Evolutionary conservation across 2,888 invertebrate species (phyloP).

Genomic region (Drosophila quasianomalipes): DNA sequence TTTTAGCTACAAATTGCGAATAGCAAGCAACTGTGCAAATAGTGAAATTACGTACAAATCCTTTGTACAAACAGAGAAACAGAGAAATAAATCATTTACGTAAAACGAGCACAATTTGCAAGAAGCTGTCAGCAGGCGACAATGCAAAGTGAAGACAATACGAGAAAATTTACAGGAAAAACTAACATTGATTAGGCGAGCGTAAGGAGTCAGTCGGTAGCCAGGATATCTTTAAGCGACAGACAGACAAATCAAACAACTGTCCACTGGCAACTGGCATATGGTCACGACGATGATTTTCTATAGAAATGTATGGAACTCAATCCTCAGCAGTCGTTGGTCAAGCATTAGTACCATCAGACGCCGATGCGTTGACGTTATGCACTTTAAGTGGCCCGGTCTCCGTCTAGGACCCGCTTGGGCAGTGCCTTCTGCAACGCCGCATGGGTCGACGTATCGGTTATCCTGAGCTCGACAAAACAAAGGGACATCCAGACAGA

Average conservation of each 20-base stretch:
- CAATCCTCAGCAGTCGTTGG: conserved; percentile 48
- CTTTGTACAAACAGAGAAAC: conserved; percentile 35
- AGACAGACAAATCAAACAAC: conserved; percentile 66
- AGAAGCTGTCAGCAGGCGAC: conserved; percentile 52
- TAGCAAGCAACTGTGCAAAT: conserved; percentile 54
- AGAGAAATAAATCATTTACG: conserved; percentile 55
- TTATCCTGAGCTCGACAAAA: conserved; percentile 33
- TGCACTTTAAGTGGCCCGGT: conserved; percentile 61
- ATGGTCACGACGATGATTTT: conserved; percentile 55
- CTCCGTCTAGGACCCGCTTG: conserved; percentile 12
- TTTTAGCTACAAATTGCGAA: conserved; percentile 26
- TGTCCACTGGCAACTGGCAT: conserved; percentile 58
- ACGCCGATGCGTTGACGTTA: conserved; percentile 34
- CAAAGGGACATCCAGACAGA: conserved; percentile 21
- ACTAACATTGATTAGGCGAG: conserved; percentile 61
- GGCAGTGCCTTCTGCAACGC: conserved; percentile 71
- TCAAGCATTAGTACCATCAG: conserved; percentile 64
- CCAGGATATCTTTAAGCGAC: conserved; percentile 40
- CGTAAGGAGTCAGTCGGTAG: conserved; percentile 60
- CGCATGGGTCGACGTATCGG: conserved; percentile 58
- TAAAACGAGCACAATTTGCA: conserved; percentile 56
- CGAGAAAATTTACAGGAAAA: conserved; percentile 43
- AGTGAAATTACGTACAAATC: conserved; percentile 40
- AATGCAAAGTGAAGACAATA: conserved; percentile 42
- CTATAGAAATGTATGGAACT: conserved; percentile 59